Percentiles rank a stretch among this genome's conserved stretches.
Evolutionary conservation across 2,797 vertebrate species (phyloP).

Genomic region (Pelochelys cantorii): DNA sequence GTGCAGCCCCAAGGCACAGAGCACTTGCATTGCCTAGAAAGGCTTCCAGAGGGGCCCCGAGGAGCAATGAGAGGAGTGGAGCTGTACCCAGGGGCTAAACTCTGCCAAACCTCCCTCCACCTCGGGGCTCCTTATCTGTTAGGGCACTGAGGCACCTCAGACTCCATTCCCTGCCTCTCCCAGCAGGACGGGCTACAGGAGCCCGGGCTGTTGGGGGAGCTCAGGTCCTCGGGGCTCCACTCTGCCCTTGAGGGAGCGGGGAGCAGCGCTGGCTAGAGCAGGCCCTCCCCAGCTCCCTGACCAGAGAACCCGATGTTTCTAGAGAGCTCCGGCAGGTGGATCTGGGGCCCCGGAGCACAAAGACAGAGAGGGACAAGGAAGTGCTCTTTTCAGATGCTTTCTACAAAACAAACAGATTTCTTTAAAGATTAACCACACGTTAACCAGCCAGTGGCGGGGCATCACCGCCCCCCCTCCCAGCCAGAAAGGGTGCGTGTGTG

Average conservation of each 20-base stretch:
- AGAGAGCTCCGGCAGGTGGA: neutral
- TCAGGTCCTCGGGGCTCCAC: neutral
- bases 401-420: neutral
- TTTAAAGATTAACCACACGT: slow-evolving; percentile 6
- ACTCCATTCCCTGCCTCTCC: neutral
- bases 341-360: neutral
- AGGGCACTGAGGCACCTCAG: no score
- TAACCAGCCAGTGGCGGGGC: neutral
- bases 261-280: neutral
- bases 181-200: neutral
- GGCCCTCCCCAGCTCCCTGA: neutral
- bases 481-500: no score
- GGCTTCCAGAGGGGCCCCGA: neutral
- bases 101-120: neutral
- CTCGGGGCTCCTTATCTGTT: neutral
- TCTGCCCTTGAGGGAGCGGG: neutral
- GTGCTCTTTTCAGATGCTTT: neutral
- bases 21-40: neutral
- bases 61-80: neutral
- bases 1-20: neutral
- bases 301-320: neutral
- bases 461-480: neutral
- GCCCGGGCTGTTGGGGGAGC: neutral
- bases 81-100: neutral
- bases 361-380: neutral